Evolutionary conservation across 2,113 vertebrate genomes (phyloP).

Genomic region (Sula dactylatra): DNA sequence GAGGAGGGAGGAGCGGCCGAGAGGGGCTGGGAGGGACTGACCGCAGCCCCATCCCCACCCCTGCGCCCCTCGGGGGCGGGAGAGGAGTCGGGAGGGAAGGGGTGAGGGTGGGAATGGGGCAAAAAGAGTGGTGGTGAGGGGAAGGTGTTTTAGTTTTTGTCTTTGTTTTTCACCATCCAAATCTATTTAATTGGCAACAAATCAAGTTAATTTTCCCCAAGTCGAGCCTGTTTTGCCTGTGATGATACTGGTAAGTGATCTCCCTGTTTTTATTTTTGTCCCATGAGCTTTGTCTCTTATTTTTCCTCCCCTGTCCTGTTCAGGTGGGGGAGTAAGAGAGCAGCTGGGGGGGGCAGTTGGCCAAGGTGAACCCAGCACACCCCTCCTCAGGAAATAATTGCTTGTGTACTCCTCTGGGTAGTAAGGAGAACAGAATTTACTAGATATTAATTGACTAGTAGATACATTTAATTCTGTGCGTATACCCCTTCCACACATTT

Average conservation of each 20-base stretch:
- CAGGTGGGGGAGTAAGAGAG: not conserved
- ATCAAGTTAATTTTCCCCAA: not conserved
- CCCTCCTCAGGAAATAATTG: not conserved
- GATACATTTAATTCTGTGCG: not conserved
- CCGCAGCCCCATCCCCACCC: not conserved
- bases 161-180: not conserved
- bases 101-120: rapidly evolving
- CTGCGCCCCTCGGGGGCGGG: not conserved
- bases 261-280: not conserved
- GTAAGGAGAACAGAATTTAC: not conserved
- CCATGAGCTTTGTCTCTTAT: not conserved
- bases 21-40: not conserved
- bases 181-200: not conserved
- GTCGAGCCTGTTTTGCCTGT: not conserved
- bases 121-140: too few species aligned
- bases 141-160: not conserved
- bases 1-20: not conserved
- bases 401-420: not conserved
- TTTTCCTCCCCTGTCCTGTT: not conserved
- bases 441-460: not conserved
- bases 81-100: not conserved
- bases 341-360: not conserved
- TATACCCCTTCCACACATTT: not conserved
- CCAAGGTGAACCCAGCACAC: not conserved
- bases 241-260: not conserved